phyloP scores from a whole-genome alignment of 2,113 vertebrate species.

The Tauraco erythrolophus region DNA sequence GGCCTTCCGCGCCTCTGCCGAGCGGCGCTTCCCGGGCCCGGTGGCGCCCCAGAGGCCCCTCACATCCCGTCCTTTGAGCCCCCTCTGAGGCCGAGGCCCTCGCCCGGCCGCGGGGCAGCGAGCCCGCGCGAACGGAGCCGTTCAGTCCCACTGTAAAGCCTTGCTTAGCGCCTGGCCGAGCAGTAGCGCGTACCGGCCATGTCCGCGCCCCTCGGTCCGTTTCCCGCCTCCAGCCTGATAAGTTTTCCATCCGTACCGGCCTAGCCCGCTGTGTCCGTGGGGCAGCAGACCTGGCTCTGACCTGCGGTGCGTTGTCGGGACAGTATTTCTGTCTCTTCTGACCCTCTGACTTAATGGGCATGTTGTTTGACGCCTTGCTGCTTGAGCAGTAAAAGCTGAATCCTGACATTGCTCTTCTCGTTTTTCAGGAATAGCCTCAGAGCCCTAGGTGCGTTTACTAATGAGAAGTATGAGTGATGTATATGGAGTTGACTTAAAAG shows the following conservation, averaged over 20 bases:
- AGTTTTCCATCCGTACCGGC: rapidly evolving
- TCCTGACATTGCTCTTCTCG: rapidly evolving
- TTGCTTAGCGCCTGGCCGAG: neutral
- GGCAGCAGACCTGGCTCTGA: no score
- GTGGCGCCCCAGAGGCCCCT: rapidly evolving
- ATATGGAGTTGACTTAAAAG: neutral
- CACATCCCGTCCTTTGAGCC: neutral
- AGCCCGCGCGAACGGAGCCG: neutral
- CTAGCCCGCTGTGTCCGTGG: no score
- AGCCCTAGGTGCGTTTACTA: rapidly evolving
- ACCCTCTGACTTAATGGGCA: rapidly evolving
- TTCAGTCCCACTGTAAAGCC: rapidly evolving
- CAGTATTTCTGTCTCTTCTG: rapidly evolving
- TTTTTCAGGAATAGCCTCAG: rapidly evolving
- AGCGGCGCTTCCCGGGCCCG: rapidly evolving
- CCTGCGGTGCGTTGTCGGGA: rapidly evolving
- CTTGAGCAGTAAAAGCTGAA: rapidly evolving
- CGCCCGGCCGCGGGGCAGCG: neutral
- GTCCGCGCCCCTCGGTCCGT: rapidly evolving
- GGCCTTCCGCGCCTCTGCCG: rapidly evolving
- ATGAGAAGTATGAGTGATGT: rapidly evolving
- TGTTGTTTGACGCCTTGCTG: neutral
- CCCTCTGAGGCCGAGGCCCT: neutral
- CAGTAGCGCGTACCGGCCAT: rapidly evolving
- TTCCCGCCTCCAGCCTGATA: neutral